Base-by-base conservation (phyloP, 2,797 vertebrate genomes). In the Molossus molossus region DNA sequence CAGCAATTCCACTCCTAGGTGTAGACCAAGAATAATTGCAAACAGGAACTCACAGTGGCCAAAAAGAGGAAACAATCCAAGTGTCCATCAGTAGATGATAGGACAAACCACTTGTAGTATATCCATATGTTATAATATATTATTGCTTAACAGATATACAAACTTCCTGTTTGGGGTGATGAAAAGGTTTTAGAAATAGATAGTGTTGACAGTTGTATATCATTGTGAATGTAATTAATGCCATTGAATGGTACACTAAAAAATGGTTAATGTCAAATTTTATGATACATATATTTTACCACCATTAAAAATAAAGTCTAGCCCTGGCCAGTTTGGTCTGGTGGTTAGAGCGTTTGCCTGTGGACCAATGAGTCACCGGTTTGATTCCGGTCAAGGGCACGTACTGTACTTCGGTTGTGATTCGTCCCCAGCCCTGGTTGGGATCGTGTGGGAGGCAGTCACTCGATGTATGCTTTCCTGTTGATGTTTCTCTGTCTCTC, bases 161-260 rank as follows among this genome's bases (percentile, higher is more conserved):
- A n/a, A 64, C 27, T 65, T 88, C 73, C 67, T 87, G 20, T 81
- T 81, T 82, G 67, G 37, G 33, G 21, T 65, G 29, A 72, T 81
- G 29, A 45, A 81, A 81, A 73, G 45, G 14, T 55, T 45, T 64
- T 64, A 58, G 60, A 93, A 87, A 62, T 64, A 45, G 9, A 62
- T 53, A 40, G 13, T 87, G 20, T 65, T 76, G 20, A 92, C 84
- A 80, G 18, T 87, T 87, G 20, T 55, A 87, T 8, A 72, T 79
- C 60, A 60, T 80, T 87, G 65, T 62, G 33, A 55, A 87, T 87
- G 48, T 73, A 82, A 48, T 88, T 64, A 57, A 45, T 87, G 33
- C 48, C 21, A 48, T 88, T 65, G 21, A 84, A 65, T 81, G 27
- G 69, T 82, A 48, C 2, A 57, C 21, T 57, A 88, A 25, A 80